Conservation (phyloP, 2,888 invertebrate species). For the Ommatoiulus sabulosus region DNA sequence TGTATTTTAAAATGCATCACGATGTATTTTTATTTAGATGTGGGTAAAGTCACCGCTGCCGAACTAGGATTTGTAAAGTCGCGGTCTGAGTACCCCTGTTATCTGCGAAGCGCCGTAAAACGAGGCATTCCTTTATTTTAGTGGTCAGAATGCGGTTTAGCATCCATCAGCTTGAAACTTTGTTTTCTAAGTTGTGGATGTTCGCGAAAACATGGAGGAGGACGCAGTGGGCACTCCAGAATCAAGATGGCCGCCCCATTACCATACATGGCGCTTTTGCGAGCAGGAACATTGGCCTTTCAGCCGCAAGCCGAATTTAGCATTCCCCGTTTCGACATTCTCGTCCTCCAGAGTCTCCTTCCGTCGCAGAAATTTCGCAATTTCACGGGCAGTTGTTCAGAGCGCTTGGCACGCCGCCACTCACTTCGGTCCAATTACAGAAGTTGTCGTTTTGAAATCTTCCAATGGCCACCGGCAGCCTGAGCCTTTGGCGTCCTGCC, state of each 20-base stretch:
- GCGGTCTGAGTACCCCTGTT: no score
- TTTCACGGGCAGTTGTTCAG: not conserved
- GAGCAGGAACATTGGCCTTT: constrained; percentile 6
- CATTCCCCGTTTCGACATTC: not conserved
- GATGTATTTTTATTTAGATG: no score
- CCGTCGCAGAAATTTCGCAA: not conserved
- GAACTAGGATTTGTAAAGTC: not conserved
- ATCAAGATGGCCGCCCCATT: not conserved
- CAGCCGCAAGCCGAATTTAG: not conserved
- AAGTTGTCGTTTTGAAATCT: constrained; percentile 10
- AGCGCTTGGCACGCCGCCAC: not conserved
- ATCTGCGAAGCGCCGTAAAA: no score
- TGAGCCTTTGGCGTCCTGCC: not conserved
- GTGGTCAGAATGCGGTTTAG: not conserved
- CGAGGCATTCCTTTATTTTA: not conserved
- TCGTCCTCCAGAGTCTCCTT: not conserved
- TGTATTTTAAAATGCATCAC: no score
- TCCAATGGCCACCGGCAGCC: not conserved
- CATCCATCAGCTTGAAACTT: no score
- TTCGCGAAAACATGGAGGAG: not conserved
- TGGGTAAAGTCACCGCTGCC: no score
- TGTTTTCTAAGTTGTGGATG: no score
- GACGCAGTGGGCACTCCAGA: not conserved
- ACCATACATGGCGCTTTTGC: not conserved
- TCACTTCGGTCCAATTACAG: constrained; percentile 1